A percentile compares a stretch with the other conserved stretches of the same genome.
phyloP scores from a whole-genome alignment of 2,113 vertebrate genomes.

The Corythaixoides concolor region DNA sequence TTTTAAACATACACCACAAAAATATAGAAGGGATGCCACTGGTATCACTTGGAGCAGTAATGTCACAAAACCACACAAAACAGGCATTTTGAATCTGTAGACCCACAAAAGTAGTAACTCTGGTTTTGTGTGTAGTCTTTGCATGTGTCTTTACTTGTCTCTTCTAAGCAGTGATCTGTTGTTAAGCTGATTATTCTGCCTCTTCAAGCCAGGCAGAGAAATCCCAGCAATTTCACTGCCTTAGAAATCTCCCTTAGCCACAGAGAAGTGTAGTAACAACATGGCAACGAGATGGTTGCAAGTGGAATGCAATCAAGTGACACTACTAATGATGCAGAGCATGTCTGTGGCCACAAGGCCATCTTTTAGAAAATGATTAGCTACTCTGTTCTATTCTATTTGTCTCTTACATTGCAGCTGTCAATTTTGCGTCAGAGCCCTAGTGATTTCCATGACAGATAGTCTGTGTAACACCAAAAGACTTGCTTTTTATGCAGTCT shows the following conservation, averaged over 20 bases:
- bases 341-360: neutral
- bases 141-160: neutral
- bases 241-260: neutral
- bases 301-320: neutral
- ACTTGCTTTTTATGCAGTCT: slow-evolving; percentile 8
- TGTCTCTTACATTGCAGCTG: neutral
- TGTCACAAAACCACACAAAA: neutral
- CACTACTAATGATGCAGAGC: neutral
- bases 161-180: neutral
- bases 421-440: neutral
- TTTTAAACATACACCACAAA: neutral
- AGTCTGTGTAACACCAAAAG: neutral
- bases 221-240: neutral
- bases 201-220: neutral
- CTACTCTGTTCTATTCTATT: neutral
- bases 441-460: slow-evolving; percentile 24
- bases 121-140: neutral
- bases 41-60: neutral
- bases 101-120: neutral
- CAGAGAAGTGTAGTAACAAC: neutral
- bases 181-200: neutral
- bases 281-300: neutral
- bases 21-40: neutral
- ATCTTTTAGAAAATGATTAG: neutral
- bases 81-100: neutral